phyloP scores from a whole-genome alignment of 1,140 invertebrate species.

The Brachionus rotundiformis region DNA sequence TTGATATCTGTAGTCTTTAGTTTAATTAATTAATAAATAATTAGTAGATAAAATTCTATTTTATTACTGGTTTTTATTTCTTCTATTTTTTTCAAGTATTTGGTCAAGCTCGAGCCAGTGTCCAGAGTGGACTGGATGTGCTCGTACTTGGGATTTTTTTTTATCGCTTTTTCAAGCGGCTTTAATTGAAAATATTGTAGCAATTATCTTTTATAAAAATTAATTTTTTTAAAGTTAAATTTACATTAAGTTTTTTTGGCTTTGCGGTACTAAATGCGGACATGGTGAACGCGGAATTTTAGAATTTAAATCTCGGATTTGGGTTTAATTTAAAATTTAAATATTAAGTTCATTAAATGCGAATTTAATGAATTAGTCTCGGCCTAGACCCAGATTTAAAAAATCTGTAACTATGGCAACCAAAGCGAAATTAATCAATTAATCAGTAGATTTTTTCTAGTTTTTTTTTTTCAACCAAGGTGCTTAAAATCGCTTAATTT shows the following conservation, averaged over 20 bases:
- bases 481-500: neutral
- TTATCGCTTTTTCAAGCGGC: constrained; percentile 57
- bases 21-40: neutral
- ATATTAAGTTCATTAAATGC: constrained; percentile 24
- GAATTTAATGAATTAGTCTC: neutral
- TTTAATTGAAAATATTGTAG: neutral
- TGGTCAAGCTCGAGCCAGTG: constrained; percentile 61
- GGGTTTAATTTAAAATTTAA: neutral
- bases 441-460: neutral
- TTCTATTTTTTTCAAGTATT: constrained; percentile 61
- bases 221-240: neutral
- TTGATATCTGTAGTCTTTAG: constrained; percentile 29
- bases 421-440: constrained; percentile 14
- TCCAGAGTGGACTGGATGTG: constrained; percentile 61
- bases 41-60: neutral
- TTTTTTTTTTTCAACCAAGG: neutral
- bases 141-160: constrained; percentile 63
- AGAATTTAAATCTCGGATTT: neutral
- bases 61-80: constrained; percentile 59
- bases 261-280: constrained; percentile 50
- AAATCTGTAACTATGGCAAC: constrained; percentile 14
- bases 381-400: constrained; percentile 9
- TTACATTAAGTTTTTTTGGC: constrained; percentile 42
- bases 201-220: neutral
- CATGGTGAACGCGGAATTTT: neutral